Evolutionary conservation across 2,113 vertebrate genomes (phyloP).

Genomic region (Corydoras maculifer): DNA sequence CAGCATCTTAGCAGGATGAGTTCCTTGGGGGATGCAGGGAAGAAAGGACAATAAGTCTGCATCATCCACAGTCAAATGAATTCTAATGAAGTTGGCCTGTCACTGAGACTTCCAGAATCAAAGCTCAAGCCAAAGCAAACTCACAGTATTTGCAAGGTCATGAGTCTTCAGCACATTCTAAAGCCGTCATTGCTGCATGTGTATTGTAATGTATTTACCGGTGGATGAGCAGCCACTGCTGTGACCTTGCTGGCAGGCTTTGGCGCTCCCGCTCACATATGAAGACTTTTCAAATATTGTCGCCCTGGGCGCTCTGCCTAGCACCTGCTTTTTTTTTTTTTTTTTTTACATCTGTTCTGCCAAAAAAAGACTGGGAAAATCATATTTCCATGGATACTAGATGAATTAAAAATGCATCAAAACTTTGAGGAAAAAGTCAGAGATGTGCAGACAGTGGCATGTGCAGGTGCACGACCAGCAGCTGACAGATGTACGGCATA

Average conservation of each 20-base stretch:
- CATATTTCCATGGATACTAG: conserved; percentile 58
- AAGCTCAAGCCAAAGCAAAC: conserved; percentile 12
- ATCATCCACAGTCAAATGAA: conserved; percentile 11
- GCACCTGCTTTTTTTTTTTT: conserved; percentile 49
- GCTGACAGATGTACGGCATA: conserved; percentile 48
- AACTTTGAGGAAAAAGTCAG: conserved; percentile 49
- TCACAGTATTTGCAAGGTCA: conserved; percentile 26
- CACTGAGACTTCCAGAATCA: neutral
- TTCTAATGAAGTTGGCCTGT: conserved; percentile 8
- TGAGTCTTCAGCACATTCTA: conserved; percentile 5
- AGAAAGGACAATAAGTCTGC: conserved; percentile 1
- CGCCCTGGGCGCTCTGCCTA: conserved; percentile 51
- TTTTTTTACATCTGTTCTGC: conserved; percentile 35
- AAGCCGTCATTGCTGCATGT: conserved; percentile 1
- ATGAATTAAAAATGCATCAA: conserved; percentile 62
- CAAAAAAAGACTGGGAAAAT: conserved; percentile 7
- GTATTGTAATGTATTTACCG: conserved; percentile 38
- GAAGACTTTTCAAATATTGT: conserved; percentile 54
- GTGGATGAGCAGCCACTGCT: conserved; percentile 29
- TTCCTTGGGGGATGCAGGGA: neutral
- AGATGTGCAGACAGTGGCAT: conserved; percentile 47
- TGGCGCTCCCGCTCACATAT: conserved; percentile 51
- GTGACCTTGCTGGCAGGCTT: conserved; percentile 51
- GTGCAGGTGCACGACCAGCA: conserved; percentile 39
- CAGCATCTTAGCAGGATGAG: conserved; percentile 5